Evolutionary conservation across 37 sponge, comb jelly and placozoan species (phyloP), one percentile per base, ranked within the genome.

Genomic region (Geodia barretti): DNA sequence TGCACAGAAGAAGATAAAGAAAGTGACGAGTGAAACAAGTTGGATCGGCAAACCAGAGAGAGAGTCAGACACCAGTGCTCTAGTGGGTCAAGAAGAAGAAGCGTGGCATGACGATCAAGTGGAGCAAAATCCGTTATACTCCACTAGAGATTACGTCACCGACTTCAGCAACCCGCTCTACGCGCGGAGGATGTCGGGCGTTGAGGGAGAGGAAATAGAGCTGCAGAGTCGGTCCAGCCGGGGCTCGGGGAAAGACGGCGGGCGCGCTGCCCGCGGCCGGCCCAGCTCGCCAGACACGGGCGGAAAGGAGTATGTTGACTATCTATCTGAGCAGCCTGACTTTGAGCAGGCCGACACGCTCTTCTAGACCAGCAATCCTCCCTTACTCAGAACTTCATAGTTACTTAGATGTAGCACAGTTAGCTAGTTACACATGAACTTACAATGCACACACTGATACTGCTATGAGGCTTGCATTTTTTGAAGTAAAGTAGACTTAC

Each of bases 101-200:
- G 71, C 76, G 1, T 69, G 76, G 68, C 72, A 69, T 4, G 68
- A 66, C 9, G 62, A 75, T 4, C 59, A 72, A 40, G 40, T 76
- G 0, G 88, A 87, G 23, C 67, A 19, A 26, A 92, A 88, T 68
- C 92, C 89, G 26, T 85, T 92, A 43, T 92, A 92, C 62, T 80
- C 92, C 1, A 24, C 86, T 24, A 68, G 60, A 4, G 89, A 87
- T 25, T 92, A 92, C 54, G 78, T 63, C 3, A 72, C 65, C 1
- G 92, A 88, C 38, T 92, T 88, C 82, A 67, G 31, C 29, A 92
- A 92, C 75, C 92, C 92, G 20, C 37, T 83, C 67, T 91, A 82
- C 54, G 31, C 63, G 14, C 58, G 41, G 5, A 36, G 60, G 8
- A 54, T 39, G 19, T 73, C 68, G 1, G 70, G 30, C 5, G 61